Percentiles rank a stretch among this genome's conserved stretches.
These are phyloP conservation scores for Pammene fasciana DNA, from an alignment of 2,888 invertebrate species.

Conservation along the genomic window DNA sequence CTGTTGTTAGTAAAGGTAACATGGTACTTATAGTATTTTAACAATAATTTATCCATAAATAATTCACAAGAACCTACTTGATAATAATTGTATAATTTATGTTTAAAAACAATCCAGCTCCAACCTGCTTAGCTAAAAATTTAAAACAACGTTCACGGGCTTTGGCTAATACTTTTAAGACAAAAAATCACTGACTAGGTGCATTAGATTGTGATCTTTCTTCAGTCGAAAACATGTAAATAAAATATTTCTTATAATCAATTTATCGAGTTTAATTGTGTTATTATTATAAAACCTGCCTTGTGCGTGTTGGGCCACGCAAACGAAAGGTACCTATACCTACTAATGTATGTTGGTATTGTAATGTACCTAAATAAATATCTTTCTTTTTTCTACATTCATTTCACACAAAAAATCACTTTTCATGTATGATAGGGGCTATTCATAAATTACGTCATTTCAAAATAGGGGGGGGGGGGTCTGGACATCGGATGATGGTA, in stretches of 20 bases:
- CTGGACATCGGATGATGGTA: no score
- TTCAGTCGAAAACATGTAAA: constrained; percentile 5
- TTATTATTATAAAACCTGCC: not conserved
- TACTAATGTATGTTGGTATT: no score
- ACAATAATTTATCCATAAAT: constrained; percentile 21
- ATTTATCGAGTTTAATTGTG: not conserved
- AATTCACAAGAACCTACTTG: not conserved
- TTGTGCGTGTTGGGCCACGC: no score
- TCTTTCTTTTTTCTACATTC: no score
- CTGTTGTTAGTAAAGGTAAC: constrained; percentile 29
- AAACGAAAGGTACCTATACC: no score
- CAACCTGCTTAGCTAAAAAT: constrained; percentile 41
- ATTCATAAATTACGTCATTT: no score
- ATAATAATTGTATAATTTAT: not conserved
- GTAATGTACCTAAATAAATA: no score
- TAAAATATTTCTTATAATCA: not conserved
- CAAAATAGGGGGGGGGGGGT: no score
- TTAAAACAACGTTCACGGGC: constrained; percentile 50
- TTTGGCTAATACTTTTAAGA: constrained; percentile 49
- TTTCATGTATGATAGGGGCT: no score
- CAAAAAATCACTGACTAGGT: constrained; percentile 34
- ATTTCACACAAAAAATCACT: no score
- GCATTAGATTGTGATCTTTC: constrained; percentile 25
- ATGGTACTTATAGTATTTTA: not conserved
- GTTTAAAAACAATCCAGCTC: constrained; percentile 16